A percentile compares a stretch with the other conserved stretches of the same genome.
These are phyloP conservation scores for Xanthostigma xanthostigma DNA, from an alignment of 2,888 invertebrate species.

Conservation along the genomic window DNA sequence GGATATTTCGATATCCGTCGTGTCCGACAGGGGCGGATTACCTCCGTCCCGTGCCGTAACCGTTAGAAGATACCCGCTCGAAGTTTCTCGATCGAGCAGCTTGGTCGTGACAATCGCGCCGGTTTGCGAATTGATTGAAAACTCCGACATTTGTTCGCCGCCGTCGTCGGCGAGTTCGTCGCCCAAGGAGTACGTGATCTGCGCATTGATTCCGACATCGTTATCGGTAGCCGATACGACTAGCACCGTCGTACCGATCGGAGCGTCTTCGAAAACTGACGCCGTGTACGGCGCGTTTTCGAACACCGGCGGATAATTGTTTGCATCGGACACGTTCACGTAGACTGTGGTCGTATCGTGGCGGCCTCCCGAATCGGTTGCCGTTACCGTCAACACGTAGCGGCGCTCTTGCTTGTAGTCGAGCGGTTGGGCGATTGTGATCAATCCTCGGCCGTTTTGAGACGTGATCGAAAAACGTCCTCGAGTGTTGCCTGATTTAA, in stretches of 20 bases:
- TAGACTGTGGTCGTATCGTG: slow-evolving; percentile 80
- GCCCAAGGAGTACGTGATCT: slow-evolving; percentile 63
- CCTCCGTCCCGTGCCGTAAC: slow-evolving; percentile 92
- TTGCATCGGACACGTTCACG: slow-evolving; percentile 87
- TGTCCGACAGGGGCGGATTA: slow-evolving; percentile 76
- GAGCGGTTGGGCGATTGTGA: slow-evolving; percentile 77
- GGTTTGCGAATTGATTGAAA: slow-evolving; percentile 81
- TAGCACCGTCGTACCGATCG: slow-evolving; percentile 79
- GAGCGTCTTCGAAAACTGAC: slow-evolving; percentile 83
- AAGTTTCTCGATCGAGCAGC: slow-evolving; percentile 70
- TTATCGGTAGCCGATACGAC: slow-evolving; percentile 86
- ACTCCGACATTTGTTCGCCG: slow-evolving; percentile 47
- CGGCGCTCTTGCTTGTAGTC: slow-evolving; percentile 87
- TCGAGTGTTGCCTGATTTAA: slow-evolving; percentile 49
- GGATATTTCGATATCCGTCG: slow-evolving; percentile 89
- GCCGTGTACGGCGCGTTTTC: slow-evolving; percentile 86
- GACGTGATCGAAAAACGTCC: slow-evolving; percentile 82
- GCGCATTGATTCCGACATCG: slow-evolving; percentile 90
- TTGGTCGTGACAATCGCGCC: slow-evolving; percentile 85
- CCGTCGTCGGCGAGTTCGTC: slow-evolving; percentile 46
- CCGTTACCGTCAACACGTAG: slow-evolving; percentile 73
- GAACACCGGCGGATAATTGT: slow-evolving; percentile 85
- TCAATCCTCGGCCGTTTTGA: slow-evolving; percentile 72
- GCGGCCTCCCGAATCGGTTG: slow-evolving; percentile 78
- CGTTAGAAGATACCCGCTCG: slow-evolving; percentile 68